Base-by-base conservation (phyloP, 2,888 invertebrate species). In the Machimus atricapillus region DNA sequence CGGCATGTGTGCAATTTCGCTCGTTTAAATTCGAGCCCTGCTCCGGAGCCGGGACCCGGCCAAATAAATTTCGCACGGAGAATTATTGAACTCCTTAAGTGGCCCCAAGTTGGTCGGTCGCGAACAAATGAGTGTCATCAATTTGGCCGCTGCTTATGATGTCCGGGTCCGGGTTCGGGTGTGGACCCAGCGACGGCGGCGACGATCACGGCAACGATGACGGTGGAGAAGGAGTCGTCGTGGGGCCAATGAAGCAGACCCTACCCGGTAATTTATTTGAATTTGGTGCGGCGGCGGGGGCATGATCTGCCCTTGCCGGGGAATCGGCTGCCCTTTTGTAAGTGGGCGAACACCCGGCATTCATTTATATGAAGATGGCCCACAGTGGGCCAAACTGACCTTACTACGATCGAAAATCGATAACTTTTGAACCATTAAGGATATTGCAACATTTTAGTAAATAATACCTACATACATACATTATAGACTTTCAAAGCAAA, bases 61-160 rank as follows among this genome's bases (percentile, higher is more conserved):
- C 66, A 85, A 85, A 85, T 85, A 85, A 85, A 85, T 85, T 85
- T 85, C 58, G 74, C 74, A 74, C 46, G 74, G 74, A 74, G 85
- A 74, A 43, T 74, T 85, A 85, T 85, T 46, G 85, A 74, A 74
- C 74, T 74, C 74, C 74, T 85, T 34, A 85, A 73, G 74, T 74
- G 43, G 74, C 73, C 73, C 85, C 74, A 74, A 85, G 74, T 74
- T 85, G 85, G 85, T 74, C 85, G 74, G 52, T 27, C 73, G 73
- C 52, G 74, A 85, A 85, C 85, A 85, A 85, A 85, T 85, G 85
- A 74, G 43, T 43, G 46, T n/a, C 74, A 85, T 85, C 85, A 85
- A 85, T 85, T 85, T 85, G 43, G 23, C n/a, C 74, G 5, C 34
- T 43, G 85, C 43, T 40, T 85, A 85, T 85, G 85, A 85, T 85